phyloP scores from a whole-genome alignment of 2,888 invertebrate species.

The Cosmorhoe ocellata region DNA sequence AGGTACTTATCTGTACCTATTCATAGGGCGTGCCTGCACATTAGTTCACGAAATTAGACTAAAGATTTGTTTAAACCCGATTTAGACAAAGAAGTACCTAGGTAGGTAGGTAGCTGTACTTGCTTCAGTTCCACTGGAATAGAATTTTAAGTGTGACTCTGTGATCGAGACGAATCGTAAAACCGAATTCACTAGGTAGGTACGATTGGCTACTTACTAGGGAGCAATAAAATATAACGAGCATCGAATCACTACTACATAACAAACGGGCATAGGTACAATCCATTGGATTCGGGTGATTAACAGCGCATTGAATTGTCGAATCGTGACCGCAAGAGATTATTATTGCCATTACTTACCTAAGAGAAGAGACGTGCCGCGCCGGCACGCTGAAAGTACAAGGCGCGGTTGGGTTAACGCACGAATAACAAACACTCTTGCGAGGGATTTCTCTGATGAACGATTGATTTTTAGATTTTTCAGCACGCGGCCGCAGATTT shows the following conservation, averaged over 20 bases:
- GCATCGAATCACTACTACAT: constrained; percentile 38
- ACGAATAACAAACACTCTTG: neutral
- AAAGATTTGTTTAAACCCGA: constrained; percentile 45
- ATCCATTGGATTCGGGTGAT: constrained; percentile 58
- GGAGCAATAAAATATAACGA: constrained; percentile 57
- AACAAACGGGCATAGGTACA: constrained; percentile 57
- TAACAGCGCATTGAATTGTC: constrained; percentile 65
- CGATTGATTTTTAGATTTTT: constrained; percentile 36
- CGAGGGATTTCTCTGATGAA: constrained; percentile 29
- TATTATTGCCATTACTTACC: constrained; percentile 59
- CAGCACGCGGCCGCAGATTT: constrained; percentile 35
- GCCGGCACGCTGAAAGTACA: constrained; percentile 15
- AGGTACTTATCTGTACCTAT: neutral
- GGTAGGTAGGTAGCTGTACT: too few species aligned
- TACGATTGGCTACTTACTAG: constrained; percentile 15
- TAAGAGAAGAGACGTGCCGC: constrained; percentile 21
- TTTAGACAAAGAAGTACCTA: constrained; percentile 50
- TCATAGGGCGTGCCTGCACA: neutral
- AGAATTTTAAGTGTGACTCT: constrained; percentile 50
- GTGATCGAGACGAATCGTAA: constrained; percentile 30
- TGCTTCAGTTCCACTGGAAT: constrained; percentile 47
- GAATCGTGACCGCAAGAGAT: constrained; percentile 67
- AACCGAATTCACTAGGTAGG: constrained; percentile 52
- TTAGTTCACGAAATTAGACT: constrained; percentile 41
- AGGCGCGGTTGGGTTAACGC: constrained; percentile 1